Conservation (phyloP, 2,113 vertebrate genomes). For the Ophthalmolycus amberensis region DNA sequence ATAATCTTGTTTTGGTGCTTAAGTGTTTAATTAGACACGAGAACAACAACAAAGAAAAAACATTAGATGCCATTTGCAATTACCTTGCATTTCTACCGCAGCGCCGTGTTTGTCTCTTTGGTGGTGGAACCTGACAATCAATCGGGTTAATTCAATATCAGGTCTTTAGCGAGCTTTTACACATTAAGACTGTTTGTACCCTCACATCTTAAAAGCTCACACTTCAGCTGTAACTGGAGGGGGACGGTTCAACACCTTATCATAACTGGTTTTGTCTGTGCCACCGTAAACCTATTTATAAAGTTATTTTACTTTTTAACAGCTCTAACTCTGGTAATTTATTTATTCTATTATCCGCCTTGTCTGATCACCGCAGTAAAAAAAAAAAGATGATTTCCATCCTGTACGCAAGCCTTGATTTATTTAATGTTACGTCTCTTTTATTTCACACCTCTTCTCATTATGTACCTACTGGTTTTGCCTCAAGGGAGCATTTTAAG, state of each 20-base stretch:
- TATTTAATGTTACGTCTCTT: conserved; percentile 4
- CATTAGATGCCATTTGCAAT: conserved; percentile 11
- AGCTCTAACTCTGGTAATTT: background rate
- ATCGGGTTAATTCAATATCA: conserved; percentile 8
- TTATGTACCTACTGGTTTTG: conserved; percentile 19
- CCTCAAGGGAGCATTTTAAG: conserved; percentile 18
- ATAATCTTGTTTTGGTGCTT: conserved; percentile 57
- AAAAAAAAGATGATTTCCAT: background rate
- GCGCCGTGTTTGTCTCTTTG: background rate
- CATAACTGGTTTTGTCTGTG: background rate
- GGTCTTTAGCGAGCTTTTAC: conserved; percentile 4
- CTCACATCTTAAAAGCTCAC: conserved; percentile 12
- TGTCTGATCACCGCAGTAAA: background rate
- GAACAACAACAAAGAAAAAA: background rate
- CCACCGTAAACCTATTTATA: background rate
- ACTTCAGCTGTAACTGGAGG: background rate
- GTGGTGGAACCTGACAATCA: background rate
- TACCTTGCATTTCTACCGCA: conserved; percentile 2
- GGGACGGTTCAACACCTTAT: background rate
- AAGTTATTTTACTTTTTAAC: background rate
- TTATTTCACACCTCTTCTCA: conserved; percentile 19
- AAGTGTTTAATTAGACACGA: conserved; percentile 49
- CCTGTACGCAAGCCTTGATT: conserved; percentile 5
- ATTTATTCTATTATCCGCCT: conserved; percentile 22
- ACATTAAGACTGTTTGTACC: background rate